These are phyloP conservation scores for Ploceus nigricollis DNA, from an alignment of 2,113 vertebrate genomes.

Conservation along the genomic window DNA sequence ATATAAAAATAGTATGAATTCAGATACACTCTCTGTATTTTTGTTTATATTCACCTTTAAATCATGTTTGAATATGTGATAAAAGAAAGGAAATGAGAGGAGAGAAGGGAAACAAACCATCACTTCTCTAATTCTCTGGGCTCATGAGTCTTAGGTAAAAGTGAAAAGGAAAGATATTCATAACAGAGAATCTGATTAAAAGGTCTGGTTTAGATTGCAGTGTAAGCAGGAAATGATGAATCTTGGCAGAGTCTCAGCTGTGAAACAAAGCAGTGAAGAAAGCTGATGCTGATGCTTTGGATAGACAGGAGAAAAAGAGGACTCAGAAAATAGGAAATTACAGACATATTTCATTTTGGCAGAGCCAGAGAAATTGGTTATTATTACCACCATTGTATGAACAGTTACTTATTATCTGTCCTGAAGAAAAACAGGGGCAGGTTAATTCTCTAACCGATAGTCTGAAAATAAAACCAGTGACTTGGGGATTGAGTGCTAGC, in stretches of 20 bases:
- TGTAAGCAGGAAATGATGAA: conserved; percentile 64
- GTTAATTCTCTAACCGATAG: neutral
- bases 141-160: conserved; percentile 26
- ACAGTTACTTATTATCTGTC: neutral
- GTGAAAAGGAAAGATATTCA: conserved; percentile 20
- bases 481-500: neutral
- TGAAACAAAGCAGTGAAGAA: conserved; percentile 49
- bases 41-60: neutral
- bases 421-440: neutral
- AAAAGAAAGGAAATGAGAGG: conserved; percentile 45
- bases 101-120: conserved; percentile 40
- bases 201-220: conserved; percentile 36
- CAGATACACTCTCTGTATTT: neutral
- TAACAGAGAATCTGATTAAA: conserved; percentile 33
- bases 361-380: conserved; percentile 16
- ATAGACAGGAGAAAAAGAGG: conserved; percentile 24
- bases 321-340: conserved; percentile 43
- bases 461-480: neutral
- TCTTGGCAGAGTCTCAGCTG: conserved; percentile 48
- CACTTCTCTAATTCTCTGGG: conserved; percentile 1
- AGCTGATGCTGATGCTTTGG: conserved; percentile 41
- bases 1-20: neutral
- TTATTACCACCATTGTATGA: neutral
- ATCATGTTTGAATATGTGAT: neutral
- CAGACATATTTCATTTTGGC: conserved; percentile 49